A percentile compares a stretch with the other conserved stretches of the same genome.
Evolutionary conservation across 2,113 vertebrate species (phyloP).

Genomic region (Gambusia affinis): DNA sequence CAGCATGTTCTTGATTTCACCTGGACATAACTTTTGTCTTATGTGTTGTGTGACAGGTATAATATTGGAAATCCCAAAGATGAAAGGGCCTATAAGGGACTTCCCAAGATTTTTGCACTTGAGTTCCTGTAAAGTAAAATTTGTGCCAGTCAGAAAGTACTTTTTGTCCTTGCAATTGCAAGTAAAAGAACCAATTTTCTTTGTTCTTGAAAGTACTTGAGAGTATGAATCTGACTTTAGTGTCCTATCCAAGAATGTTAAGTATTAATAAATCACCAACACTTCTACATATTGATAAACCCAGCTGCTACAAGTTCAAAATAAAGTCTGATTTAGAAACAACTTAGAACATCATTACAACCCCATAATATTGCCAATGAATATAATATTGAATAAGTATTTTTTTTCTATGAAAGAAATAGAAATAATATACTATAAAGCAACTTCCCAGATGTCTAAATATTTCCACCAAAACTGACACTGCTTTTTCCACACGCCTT

Average conservation of each 20-base stretch:
- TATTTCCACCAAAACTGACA: background rate
- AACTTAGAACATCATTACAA: background rate
- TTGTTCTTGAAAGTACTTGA: background rate
- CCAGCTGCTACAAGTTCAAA: background rate
- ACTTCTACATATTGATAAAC: background rate
- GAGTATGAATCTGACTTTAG: background rate
- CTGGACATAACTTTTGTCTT: background rate
- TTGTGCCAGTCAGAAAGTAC: too few species aligned
- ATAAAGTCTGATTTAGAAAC: background rate
- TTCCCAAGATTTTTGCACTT: background rate
- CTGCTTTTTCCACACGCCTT: background rate
- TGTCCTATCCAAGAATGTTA: background rate
- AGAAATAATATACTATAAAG: background rate
- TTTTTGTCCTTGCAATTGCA: background rate
- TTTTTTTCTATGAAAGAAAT: background rate
- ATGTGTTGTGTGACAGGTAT: background rate
- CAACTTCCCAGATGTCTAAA: background rate
- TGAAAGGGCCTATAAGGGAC: background rate
- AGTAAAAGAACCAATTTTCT: background rate
- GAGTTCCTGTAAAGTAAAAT: background rate
- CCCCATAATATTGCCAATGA: background rate
- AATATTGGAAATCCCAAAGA: background rate
- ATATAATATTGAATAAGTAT: background rate
- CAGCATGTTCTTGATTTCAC: background rate
- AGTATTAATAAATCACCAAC: background rate